Percentiles rank a stretch among this genome's conserved stretches.
Evolutionary conservation across 2,888 invertebrate species (phyloP).

Genomic region (Pristionchus arcanus): DNA sequence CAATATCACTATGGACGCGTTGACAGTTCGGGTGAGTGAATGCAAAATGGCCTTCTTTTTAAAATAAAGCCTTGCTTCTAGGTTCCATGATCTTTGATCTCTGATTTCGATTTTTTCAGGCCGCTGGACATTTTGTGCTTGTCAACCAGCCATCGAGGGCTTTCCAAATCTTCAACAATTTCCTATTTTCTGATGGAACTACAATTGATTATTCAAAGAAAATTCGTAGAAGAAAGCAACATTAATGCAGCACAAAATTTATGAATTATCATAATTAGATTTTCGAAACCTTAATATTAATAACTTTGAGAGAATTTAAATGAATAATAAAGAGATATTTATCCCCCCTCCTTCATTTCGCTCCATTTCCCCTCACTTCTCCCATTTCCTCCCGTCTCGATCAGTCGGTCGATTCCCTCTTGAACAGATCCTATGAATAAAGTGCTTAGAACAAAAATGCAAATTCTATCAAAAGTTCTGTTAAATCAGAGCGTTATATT

Average conservation of each 20-base stretch:
- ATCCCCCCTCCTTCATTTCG: too few species aligned
- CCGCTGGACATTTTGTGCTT: background rate
- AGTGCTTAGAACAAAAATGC: too few species aligned
- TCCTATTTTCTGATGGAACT: background rate
- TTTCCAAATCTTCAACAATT: background rate
- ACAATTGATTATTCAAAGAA: background rate
- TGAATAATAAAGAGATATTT: background rate
- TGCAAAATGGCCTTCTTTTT: too few species aligned
- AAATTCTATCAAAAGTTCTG: too few species aligned
- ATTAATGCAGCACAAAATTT: too few species aligned
- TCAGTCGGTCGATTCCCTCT: too few species aligned
- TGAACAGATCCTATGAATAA: too few species aligned
- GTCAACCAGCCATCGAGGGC: background rate
- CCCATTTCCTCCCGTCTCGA: too few species aligned
- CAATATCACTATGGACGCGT: background rate
- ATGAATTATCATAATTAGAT: too few species aligned
- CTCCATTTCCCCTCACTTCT: too few species aligned
- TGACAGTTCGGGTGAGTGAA: background rate
- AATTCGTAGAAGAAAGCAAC: background rate
- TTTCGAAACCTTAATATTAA: background rate
- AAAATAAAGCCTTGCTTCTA: background rate
- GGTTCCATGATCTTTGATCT: background rate
- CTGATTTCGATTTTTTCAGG: background rate
- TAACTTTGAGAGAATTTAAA: background rate
- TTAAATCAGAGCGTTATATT: too few species aligned